phyloP scores from a whole-genome alignment of 2,113 vertebrate genomes.

The Tragelaphus scriptus region DNA sequence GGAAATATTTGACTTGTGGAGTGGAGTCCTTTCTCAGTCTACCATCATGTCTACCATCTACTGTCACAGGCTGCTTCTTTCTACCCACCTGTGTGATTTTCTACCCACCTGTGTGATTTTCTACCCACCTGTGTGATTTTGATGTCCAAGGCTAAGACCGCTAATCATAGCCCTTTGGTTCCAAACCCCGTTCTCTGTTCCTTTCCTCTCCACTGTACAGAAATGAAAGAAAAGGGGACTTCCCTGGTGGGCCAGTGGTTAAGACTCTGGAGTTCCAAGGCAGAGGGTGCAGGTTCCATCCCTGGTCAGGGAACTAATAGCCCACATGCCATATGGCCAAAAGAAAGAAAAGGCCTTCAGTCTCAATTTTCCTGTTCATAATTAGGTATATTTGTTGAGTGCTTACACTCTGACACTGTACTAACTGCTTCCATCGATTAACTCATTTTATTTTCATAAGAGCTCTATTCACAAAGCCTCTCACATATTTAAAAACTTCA shows the following conservation, averaged over 20 bases:
- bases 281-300: not conserved
- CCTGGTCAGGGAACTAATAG: not conserved
- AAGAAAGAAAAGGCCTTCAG: not conserved
- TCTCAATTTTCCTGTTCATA: not conserved
- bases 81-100: not conserved
- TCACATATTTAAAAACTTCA: not conserved
- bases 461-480: not conserved
- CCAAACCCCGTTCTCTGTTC: not conserved
- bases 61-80: not conserved
- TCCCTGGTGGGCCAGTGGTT: not conserved
- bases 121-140: not conserved
- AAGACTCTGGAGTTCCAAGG: not conserved
- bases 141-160: not conserved
- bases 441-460: not conserved
- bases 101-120: not conserved
- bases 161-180: not conserved
- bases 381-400: not conserved
- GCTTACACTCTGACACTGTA: not conserved
- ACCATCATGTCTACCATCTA: rapidly evolving
- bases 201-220: not conserved
- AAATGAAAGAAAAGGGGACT: not conserved
- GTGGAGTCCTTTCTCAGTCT: not conserved
- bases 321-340: not conserved
- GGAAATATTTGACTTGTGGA: not conserved
- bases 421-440: not conserved